Conservation (phyloP, 2,113 vertebrate species). For the Psettodes erumei region DNA sequence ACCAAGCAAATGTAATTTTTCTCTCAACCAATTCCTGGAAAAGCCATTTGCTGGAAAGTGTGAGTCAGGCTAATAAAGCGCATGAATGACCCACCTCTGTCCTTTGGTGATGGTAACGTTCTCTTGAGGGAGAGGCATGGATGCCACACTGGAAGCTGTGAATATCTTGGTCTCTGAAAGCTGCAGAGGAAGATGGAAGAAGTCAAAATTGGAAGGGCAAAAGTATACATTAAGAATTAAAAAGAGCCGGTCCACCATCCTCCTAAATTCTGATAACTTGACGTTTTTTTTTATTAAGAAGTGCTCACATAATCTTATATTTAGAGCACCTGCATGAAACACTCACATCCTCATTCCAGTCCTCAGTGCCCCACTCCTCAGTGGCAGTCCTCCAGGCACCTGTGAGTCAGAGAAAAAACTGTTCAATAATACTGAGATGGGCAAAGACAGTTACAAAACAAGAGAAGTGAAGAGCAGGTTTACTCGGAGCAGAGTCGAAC, state of each 20-base stretch:
- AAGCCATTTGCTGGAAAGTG: background rate
- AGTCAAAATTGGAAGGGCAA: background rate
- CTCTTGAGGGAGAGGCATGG: slow-evolving; percentile 91
- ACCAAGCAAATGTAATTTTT: background rate
- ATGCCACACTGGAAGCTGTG: slow-evolving; percentile 94
- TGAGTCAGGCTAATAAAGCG: background rate
- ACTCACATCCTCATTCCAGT: slow-evolving; percentile 99
- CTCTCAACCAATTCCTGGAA: background rate
- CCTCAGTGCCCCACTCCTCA: slow-evolving; percentile 98
- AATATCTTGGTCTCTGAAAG: slow-evolving; percentile 99
- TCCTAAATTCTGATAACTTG: too few relatives aligned
- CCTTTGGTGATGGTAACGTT: slow-evolving; percentile 98
- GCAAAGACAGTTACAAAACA: slow-evolving; percentile 31
- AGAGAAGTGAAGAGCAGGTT: slow-evolving; percentile 34
- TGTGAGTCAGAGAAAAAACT: slow-evolving; percentile 62
- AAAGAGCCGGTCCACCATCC: background rate
- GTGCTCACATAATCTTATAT: background rate
- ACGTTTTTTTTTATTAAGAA: slow-evolving; percentile 11
- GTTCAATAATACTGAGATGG: slow-evolving; percentile 75
- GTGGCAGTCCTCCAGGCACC: slow-evolving; percentile 94
- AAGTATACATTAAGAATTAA: background rate
- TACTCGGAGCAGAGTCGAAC: slow-evolving; percentile 95
- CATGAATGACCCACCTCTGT: slow-evolving; percentile 85
- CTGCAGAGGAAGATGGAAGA: slow-evolving; percentile 70
- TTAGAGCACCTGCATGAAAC: slow-evolving; percentile 7